Conservation (phyloP, 2,888 invertebrate species). For the Spisula solida region DNA sequence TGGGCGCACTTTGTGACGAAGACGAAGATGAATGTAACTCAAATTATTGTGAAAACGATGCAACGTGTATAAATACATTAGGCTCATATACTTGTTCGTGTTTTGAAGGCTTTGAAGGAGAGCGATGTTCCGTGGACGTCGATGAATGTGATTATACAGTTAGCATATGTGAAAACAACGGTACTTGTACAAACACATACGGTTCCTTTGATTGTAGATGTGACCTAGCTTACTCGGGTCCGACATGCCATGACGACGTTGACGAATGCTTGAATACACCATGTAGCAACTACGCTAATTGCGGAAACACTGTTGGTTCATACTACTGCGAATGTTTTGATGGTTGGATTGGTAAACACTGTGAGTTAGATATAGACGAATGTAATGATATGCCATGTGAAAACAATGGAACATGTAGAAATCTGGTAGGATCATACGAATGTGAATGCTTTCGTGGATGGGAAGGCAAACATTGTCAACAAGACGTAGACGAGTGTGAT, state of each 20-base stretch:
- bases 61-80: constrained; percentile 38
- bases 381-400: constrained; percentile 49
- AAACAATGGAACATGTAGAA: constrained; percentile 49
- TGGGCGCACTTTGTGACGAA: constrained; percentile 31
- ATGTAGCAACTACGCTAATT: constrained; percentile 57
- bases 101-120: constrained; percentile 63
- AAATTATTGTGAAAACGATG: constrained; percentile 29
- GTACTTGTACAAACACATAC: constrained; percentile 67
- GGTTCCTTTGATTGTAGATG: constrained; percentile 71
- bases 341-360: constrained; percentile 49
- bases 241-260: constrained; percentile 48
- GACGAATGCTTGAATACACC: constrained; percentile 58
- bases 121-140: constrained; percentile 52
- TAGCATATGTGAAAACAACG: constrained; percentile 57
- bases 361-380: constrained; percentile 56
- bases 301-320: constrained; percentile 47
- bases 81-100: constrained; percentile 44
- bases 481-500: constrained; percentile 39
- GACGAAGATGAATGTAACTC: constrained; percentile 55
- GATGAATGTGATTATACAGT: constrained; percentile 61
- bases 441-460: constrained; percentile 49
- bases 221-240: constrained; percentile 63
- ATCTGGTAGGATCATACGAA: constrained; percentile 41
- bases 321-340: constrained; percentile 60
- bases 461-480: constrained; percentile 44